Conservation (phyloP, 2,797 vertebrate species). For the Tapera naevia region DNA sequence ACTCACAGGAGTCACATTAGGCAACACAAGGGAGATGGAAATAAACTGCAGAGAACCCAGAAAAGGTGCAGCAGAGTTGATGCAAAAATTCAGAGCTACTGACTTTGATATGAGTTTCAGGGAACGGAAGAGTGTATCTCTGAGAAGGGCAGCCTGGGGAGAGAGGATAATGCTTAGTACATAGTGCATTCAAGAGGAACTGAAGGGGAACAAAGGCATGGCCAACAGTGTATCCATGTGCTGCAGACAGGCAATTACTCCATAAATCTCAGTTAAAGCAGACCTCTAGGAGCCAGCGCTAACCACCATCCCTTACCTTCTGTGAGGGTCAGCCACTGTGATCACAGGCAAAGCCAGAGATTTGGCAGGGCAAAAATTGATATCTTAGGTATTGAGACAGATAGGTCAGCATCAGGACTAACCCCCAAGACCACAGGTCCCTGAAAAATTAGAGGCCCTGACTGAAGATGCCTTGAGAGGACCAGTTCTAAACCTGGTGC, state of each 20-base stretch:
- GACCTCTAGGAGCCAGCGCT: slow-evolving; percentile 2
- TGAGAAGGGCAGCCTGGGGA: slow-evolving; percentile 55
- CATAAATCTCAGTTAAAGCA: slow-evolving; percentile 61
- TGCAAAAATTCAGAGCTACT: not conserved
- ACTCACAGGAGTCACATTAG: not conserved
- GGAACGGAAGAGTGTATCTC: not conserved
- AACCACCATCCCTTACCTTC: not conserved
- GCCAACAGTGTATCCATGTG: slow-evolving; percentile 51
- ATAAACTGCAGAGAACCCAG: slow-evolving; percentile 10
- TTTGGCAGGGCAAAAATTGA: not conserved
- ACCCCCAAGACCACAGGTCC: not conserved
- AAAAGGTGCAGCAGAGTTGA: not conserved
- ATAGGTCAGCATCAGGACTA: not conserved
- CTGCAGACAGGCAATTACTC: slow-evolving; percentile 65
- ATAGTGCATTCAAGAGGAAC: slow-evolving; percentile 56
- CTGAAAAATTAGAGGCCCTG: not conserved
- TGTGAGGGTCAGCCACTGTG: not conserved
- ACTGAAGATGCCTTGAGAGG: not conserved
- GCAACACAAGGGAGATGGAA: not conserved
- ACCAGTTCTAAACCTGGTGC: not conserved
- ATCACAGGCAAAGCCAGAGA: not conserved
- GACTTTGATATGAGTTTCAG: slow-evolving; percentile 14
- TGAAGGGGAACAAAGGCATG: slow-evolving; percentile 61
- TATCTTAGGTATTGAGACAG: not conserved
- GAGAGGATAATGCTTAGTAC: slow-evolving; percentile 46